A percentile compares a stretch with the other conserved stretches of the same genome.
These are phyloP conservation scores for Platalea minor DNA, from an alignment of 2,797 vertebrate genomes.

Conservation along the genomic window DNA sequence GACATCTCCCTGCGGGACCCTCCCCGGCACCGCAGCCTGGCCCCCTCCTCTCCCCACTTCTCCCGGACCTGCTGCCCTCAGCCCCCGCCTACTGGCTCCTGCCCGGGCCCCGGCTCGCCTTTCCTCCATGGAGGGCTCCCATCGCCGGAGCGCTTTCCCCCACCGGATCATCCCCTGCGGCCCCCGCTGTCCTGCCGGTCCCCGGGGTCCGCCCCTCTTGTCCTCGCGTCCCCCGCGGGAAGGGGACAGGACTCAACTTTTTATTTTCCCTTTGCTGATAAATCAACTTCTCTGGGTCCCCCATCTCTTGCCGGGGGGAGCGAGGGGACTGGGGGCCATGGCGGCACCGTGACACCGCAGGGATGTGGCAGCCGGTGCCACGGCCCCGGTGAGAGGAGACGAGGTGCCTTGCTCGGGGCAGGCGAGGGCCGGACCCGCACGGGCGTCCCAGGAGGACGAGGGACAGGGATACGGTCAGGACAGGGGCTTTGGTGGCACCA, in stretches of 20 bases:
- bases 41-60: background rate
- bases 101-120: background rate
- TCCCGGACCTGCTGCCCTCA: background rate
- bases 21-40: background rate
- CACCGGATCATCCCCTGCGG: fast-evolving
- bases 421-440: fast-evolving
- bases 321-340: background rate
- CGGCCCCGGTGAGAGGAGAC: background rate
- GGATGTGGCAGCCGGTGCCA: background rate
- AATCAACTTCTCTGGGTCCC: background rate
- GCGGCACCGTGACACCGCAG: fast-evolving
- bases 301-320: background rate
- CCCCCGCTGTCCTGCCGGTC: background rate
- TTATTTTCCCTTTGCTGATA: background rate
- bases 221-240: fast-evolving
- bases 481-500: background rate
- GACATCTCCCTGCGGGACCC: background rate
- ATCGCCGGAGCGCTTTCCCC: background rate
- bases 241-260: background rate
- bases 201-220: background rate
- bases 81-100: fast-evolving
- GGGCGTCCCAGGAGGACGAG: fast-evolving
- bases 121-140: background rate
- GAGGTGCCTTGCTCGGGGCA: background rate
- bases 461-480: background rate